Conservation (phyloP, 2,888 invertebrate genomes). For the Carabus problematicus region DNA sequence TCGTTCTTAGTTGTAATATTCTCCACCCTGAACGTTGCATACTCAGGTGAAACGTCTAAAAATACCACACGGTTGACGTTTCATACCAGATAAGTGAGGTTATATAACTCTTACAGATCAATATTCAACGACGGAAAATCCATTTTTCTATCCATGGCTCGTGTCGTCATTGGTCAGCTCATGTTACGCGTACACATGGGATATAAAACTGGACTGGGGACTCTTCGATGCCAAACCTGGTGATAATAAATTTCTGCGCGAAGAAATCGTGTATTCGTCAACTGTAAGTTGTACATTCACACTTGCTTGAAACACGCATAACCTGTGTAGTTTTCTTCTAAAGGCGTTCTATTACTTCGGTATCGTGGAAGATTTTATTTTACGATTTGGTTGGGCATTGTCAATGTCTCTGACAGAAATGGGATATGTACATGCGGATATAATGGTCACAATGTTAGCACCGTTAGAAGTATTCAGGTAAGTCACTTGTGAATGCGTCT, state of each 20-base stretch:
- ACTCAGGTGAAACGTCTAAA: slow-evolving; percentile 63
- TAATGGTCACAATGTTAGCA: slow-evolving; percentile 83
- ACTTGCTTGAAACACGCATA: neutral
- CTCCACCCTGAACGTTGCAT: slow-evolving; percentile 72
- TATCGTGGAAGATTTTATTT: slow-evolving; percentile 90
- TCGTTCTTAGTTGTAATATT: slow-evolving; percentile 95
- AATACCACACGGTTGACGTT: neutral
- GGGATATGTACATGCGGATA: slow-evolving; percentile 75
- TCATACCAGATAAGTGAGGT: neutral
- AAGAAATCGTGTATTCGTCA: slow-evolving; percentile 94
- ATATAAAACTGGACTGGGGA: slow-evolving; percentile 99
- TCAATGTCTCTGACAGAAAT: slow-evolving; percentile 86
- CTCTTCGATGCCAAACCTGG: slow-evolving; percentile 90
- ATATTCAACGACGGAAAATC: slow-evolving; percentile 68
- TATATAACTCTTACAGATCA: slow-evolving; percentile 21
- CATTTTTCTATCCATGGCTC: slow-evolving; percentile 91
- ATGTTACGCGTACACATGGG: slow-evolving; percentile 96
- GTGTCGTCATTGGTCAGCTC: slow-evolving; percentile 85
- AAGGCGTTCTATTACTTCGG: slow-evolving; percentile 96
- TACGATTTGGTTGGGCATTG: slow-evolving; percentile 93
- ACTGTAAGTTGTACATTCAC: slow-evolving; percentile 67
- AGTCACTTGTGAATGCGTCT: slow-evolving; percentile 43
- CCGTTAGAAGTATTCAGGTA: slow-evolving; percentile 90
- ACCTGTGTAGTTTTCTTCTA: slow-evolving; percentile 51
- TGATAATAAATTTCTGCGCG: slow-evolving; percentile 89